Evolutionary conservation across 1,140 invertebrate genomes (phyloP), one percentile per base, ranked within the genome.

Genomic region (Papilio dardanus): DNA sequence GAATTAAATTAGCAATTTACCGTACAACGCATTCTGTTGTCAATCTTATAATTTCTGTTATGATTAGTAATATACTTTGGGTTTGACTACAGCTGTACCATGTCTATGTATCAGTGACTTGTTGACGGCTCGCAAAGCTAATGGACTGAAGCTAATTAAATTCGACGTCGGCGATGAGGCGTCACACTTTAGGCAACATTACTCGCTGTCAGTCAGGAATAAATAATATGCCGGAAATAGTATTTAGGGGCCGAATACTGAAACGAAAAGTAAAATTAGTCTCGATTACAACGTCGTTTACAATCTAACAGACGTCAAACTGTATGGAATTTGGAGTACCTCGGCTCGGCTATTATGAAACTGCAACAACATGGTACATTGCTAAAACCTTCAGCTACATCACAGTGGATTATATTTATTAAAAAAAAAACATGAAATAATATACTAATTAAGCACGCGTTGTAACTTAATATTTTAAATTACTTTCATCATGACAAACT

Each of bases 131-230:
- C 24, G 24, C 67, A 40, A 16, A 19, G 21, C 12, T 69, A 69
- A 69, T 69, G 31, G 35, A 40, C 67, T 24, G 37, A 16, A 69
- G 31, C n/a, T 69, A 69, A 69, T 69, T 69, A 69, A 69, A 69
- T 69, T 69, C 37, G 35, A 42, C 67, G 42, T 21, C 67, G 37
- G 24, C 33, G 37, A 69, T 69, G 67, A 69, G 35, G 67, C 67
- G 37, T 69, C 33, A 69, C 67, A 24, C 67, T 40, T 37, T 16
- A 69, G 67, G 37, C 31, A 69, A 69, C 67, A 69, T 69, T 69
- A 35, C 19, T 40, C 24, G 67, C 35, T 69, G 37, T 69, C 19
- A 69, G 37, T 40, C 19, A 19, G 19, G 35, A 40, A 69, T 69
- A 40, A 40, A 35, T 40, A 69, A 62, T 62, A 62, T 62, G 8